phyloP scores from a whole-genome alignment of 2,888 invertebrate species.

The Trisateles emortualis region DNA sequence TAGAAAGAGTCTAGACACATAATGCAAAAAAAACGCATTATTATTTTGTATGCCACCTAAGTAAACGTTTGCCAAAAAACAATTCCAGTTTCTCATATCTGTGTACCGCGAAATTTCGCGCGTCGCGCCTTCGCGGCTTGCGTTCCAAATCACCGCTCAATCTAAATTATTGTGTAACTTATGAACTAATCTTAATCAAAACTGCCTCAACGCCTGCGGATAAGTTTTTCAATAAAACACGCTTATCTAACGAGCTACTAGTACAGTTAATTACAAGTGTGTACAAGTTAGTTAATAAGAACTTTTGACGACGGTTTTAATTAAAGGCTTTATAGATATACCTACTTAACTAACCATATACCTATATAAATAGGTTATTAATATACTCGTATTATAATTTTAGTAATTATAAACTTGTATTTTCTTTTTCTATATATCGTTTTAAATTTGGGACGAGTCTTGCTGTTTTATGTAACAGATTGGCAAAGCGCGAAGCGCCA shows the following conservation, averaged over 20 bases:
- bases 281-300: slow-evolving; percentile 23
- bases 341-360: no score
- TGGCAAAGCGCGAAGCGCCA: no score
- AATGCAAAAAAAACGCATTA: no score
- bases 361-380: no score
- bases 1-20: no score
- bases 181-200: slow-evolving; percentile 79
- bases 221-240: slow-evolving; percentile 84
- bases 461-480: no score
- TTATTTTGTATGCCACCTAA: no score
- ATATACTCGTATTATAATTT: no score
- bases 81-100: slow-evolving; percentile 45
- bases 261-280: slow-evolving; percentile 39
- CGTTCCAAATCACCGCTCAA: slow-evolving; percentile 72
- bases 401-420: no score
- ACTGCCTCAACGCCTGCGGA: slow-evolving; percentile 51
- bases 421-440: no score
- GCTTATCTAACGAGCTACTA: slow-evolving; percentile 62
- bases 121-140: slow-evolving; percentile 47
- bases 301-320: slow-evolving; percentile 3
- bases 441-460: no score
- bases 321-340: background rate
- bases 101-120: slow-evolving; percentile 64
- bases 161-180: slow-evolving; percentile 83
- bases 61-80: background rate